Percentiles rank a stretch among this genome's conserved stretches.
phyloP scores from a whole-genome alignment of 2,113 vertebrate species.

The Macrotus californicus region DNA sequence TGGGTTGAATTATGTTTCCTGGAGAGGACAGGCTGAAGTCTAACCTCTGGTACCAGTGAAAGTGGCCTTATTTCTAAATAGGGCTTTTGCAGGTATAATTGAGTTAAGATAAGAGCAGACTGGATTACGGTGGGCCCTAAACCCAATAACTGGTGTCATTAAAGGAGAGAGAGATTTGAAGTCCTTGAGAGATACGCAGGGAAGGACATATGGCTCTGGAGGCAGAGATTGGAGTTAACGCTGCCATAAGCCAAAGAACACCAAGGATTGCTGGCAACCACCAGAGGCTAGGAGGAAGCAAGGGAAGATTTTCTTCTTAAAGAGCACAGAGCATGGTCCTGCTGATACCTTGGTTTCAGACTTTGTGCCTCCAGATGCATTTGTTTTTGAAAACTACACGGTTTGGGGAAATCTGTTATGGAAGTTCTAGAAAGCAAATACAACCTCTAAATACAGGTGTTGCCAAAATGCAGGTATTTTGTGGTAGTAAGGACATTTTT shows the following conservation, averaged over 20 bases:
- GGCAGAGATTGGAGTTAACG: neutral
- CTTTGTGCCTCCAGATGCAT: neutral
- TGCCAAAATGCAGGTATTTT: neutral
- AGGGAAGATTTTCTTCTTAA: neutral
- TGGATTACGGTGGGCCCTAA: neutral
- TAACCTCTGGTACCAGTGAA: neutral
- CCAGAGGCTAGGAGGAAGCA: neutral
- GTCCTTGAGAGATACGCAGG: neutral
- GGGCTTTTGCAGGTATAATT: neutral
- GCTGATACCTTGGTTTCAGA: neutral
- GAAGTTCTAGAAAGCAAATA: neutral
- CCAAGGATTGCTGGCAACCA: neutral
- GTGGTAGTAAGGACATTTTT: neutral
- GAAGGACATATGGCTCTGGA: neutral
- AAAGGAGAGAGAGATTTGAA: neutral
- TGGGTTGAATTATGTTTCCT: neutral
- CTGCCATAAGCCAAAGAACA: neutral
- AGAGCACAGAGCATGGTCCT: neutral
- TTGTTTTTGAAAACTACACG: neutral
- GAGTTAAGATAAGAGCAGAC: neutral
- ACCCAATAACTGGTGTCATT: neutral
- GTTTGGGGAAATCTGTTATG: neutral
- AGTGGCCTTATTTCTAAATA: neutral
- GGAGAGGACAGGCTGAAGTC: neutral
- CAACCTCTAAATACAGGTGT: neutral